Evolutionary conservation across 2,113 vertebrate species (phyloP), one percentile per base, ranked within the genome.

Genomic region (Caracal caracal): DNA sequence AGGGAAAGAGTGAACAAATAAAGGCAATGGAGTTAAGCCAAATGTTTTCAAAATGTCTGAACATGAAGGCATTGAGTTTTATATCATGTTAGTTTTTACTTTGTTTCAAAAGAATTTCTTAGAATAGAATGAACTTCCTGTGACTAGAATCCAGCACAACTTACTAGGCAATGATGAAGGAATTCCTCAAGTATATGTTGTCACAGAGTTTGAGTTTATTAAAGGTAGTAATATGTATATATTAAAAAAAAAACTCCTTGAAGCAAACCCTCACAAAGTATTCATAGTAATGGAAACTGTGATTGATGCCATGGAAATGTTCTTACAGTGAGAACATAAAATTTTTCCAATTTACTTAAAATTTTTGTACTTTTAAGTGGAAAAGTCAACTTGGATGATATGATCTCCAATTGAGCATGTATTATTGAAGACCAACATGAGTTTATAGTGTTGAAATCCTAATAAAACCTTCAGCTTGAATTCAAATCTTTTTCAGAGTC

Each of bases 391-490:
- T 75, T 92, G 26, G 22, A 68, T 73, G 65, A 70, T 65, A 68
- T 90, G 47, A 63, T 95, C 59, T 90, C 33, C 37, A 56, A 20
- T 78, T 75, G 63, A 95, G 78, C 8, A 28, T 6, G 0, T 84
- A 11, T 59, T 11, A 51, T 5, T 96, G 81, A 97, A 80, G 49
- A 91, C 51, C 40, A 84, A 51, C 71, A 22, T 92, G 56, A 76
- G 37, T 56, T 86, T 63, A 22, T 70, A 66, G 20, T 85, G 65
- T 92, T 92, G 65, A 98, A 97, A 75, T 97, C 83, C 53, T 93
- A 97, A 73, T 22, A 92, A 97, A 97, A 96, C 49, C 51, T 97
- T 97, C 85, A 93, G 68, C 78, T 97, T 97, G 43, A 97, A 96
- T 97, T 97, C 16, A 97, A 88, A 91, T 97, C 6, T 51, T 96